phyloP scores from a whole-genome alignment of 2,888 invertebrate species.

The Leptura quadrifasciata region DNA sequence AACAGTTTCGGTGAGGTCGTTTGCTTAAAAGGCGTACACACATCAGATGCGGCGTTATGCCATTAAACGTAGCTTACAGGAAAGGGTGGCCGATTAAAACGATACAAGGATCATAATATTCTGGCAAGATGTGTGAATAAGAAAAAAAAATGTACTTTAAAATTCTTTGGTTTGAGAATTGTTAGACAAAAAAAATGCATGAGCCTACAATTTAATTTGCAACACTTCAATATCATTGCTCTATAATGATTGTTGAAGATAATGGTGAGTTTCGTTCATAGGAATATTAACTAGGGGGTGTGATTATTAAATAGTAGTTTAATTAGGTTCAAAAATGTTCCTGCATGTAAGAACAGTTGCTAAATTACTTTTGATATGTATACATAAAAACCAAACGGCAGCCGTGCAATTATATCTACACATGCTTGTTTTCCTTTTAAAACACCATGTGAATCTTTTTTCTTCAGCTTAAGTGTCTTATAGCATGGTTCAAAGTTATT shows the following conservation, averaged over 20 bases:
- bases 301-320: not conserved
- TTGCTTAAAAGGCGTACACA: too few relatives aligned
- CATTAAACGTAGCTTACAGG: too few relatives aligned
- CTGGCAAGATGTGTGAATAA: too few relatives aligned
- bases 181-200: too few relatives aligned
- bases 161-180: too few relatives aligned
- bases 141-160: too few relatives aligned
- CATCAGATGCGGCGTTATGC: too few relatives aligned
- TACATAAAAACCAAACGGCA: constrained; percentile 22
- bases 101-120: too few relatives aligned
- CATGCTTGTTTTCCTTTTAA: constrained; percentile 18
- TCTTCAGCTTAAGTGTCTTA: constrained; percentile 19
- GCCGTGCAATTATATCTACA: constrained; percentile 12
- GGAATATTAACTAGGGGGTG: not conserved
- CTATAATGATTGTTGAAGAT: not conserved
- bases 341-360: not conserved
- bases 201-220: too few relatives aligned
- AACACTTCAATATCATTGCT: not conserved
- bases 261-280: not conserved
- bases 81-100: too few relatives aligned
- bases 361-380: not conserved
- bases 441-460: constrained; percentile 32
- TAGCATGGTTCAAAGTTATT: constrained; percentile 36
- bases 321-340: not conserved
- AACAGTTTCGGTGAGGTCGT: too few relatives aligned